Conservation (phyloP, 92 coral and sea anemone species). For the Epizoanthus scotinus region DNA sequence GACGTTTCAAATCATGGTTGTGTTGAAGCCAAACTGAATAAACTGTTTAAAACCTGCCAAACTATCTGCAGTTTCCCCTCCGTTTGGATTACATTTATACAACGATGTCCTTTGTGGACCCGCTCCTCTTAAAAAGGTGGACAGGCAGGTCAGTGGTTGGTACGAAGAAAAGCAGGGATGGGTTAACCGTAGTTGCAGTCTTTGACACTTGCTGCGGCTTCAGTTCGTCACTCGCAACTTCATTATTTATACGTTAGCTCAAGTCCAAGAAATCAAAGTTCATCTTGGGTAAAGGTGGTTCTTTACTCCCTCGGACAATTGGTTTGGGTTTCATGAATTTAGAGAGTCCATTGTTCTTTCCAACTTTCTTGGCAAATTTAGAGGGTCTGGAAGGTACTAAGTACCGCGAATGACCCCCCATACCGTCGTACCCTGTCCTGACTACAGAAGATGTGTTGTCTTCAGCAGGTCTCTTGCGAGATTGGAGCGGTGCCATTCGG, state of each 20-base stretch:
- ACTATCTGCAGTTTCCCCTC: too few species aligned
- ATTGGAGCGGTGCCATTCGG: background rate
- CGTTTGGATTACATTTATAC: too few species aligned
- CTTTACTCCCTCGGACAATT: slow-evolving; percentile 10
- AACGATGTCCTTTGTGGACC: too few species aligned
- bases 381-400: slow-evolving; percentile 25
- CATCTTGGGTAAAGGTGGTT: slow-evolving; percentile 36
- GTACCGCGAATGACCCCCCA: slow-evolving; percentile 29
- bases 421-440: slow-evolving; percentile 25
- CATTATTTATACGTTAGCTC: slow-evolving; percentile 1
- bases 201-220: too few species aligned
- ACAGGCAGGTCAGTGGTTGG: too few species aligned
- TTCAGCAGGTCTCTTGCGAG: slow-evolving; percentile 32
- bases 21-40: too few species aligned
- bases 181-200: too few species aligned
- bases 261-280: slow-evolving; percentile 30
- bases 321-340: slow-evolving; percentile 13
- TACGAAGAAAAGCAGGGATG: too few species aligned
- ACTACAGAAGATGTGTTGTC: slow-evolving; percentile 12
- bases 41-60: too few species aligned
- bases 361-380: slow-evolving; percentile 29
- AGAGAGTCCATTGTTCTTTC: slow-evolving; percentile 34
- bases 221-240: too few species aligned
- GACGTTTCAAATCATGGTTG: too few species aligned
- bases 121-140: too few species aligned